Evolutionary conservation across 2,888 invertebrate genomes (phyloP).

Genomic region (Synanthedon formicaeformis): DNA sequence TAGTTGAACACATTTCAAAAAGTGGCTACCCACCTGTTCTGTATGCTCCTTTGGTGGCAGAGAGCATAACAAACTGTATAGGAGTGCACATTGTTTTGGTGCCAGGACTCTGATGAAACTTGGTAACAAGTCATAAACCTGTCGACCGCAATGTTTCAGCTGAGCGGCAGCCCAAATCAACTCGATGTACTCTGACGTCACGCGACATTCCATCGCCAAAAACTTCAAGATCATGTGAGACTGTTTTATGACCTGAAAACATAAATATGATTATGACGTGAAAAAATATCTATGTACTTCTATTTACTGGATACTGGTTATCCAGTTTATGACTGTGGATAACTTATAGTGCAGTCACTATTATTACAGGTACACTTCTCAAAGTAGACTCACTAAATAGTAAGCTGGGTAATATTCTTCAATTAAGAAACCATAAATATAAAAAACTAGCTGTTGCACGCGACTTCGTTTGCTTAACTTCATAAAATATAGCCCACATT

Average conservation of each 20-base stretch:
- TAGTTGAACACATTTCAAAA: no score
- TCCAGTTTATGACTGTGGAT: no score
- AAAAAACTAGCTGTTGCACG: no score
- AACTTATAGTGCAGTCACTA: no score
- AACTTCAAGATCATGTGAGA: slow-evolving; percentile 94
- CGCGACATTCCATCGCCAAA: slow-evolving; percentile 90
- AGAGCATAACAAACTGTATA: slow-evolving; percentile 87
- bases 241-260: slow-evolving; percentile 85
- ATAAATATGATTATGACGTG: background rate
- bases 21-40: slow-evolving; percentile 75
- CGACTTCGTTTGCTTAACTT: no score
- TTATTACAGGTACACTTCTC: no score
- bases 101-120: slow-evolving; percentile 92
- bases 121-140: slow-evolving; percentile 90
- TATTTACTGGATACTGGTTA: background rate
- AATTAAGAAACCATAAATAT: no score
- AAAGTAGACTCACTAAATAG: no score
- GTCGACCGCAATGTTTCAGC: slow-evolving; percentile 93
- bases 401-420: no score
- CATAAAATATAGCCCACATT: no score
- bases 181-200: slow-evolving; percentile 91
- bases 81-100: slow-evolving; percentile 87
- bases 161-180: slow-evolving; percentile 96
- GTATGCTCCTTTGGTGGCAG: slow-evolving; percentile 93
- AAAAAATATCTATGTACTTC: background rate